Evolutionary conservation across 2,888 invertebrate genomes (phyloP).

Genomic region (Phortica okadai): DNA sequence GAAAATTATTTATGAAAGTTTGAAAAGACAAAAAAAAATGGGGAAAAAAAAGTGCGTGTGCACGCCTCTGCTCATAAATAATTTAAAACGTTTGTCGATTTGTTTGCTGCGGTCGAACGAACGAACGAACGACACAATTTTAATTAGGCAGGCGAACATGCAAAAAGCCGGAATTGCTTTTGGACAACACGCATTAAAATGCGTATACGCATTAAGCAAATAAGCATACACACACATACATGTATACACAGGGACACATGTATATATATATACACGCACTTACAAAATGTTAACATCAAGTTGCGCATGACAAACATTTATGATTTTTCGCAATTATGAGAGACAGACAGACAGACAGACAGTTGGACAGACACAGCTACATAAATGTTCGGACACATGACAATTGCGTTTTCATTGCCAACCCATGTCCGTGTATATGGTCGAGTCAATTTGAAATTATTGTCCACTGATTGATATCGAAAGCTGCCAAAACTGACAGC

Average conservation of each 20-base stretch:
- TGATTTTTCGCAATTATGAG: neutral
- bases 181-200: slow-evolving; percentile 1
- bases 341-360: too few relatives aligned
- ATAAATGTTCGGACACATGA: too few relatives aligned
- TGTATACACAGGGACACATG: neutral
- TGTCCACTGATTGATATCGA: neutral
- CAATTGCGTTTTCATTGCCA: neutral
- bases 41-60: neutral
- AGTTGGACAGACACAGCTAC: too few relatives aligned
- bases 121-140: neutral
- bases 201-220: slow-evolving; percentile 24
- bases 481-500: slow-evolving; percentile 2
- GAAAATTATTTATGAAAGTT: slow-evolving; percentile 34
- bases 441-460: neutral
- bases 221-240: neutral
- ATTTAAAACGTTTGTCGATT: slow-evolving; percentile 57
- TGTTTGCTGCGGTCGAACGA: neutral
- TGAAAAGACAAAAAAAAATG: too few relatives aligned
- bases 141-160: slow-evolving; percentile 4
- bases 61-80: slow-evolving; percentile 65
- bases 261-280: neutral
- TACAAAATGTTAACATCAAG: too few relatives aligned
- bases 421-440: neutral
- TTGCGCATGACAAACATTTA: too few relatives aligned
- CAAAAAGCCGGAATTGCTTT: neutral